These are phyloP conservation scores for Carlito syrichta DNA, from an alignment of 2,113 vertebrate species.

Conservation along the genomic window DNA sequence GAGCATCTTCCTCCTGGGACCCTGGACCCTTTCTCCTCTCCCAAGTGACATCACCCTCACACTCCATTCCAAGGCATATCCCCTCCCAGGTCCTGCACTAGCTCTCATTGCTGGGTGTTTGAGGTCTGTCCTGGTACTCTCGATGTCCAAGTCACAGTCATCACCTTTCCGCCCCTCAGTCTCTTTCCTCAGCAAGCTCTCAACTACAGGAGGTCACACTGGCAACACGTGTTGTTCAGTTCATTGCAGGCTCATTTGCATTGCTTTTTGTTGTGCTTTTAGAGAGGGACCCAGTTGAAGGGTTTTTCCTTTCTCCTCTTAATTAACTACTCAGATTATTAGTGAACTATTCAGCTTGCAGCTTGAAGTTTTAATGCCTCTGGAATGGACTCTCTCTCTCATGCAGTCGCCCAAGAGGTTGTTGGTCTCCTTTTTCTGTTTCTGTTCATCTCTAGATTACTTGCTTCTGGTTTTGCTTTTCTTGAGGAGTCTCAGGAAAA, in stretches of 20 bases:
- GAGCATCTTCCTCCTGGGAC: fast-evolving
- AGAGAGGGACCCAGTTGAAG: neutral
- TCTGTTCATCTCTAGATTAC: neutral
- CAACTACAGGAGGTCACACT: fast-evolving
- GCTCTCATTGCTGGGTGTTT: fast-evolving
- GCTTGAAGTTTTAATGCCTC: neutral
- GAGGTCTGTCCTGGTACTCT: neutral
- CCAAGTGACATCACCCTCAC: fast-evolving
- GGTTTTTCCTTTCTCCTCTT: neutral
- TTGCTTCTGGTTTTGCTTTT: neutral
- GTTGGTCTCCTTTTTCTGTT: neutral
- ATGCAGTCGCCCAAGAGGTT: neutral
- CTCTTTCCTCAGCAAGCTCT: neutral
- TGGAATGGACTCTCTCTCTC: neutral
- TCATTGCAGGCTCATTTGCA: neutral
- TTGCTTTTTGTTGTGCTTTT: neutral
- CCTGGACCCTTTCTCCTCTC: no score
- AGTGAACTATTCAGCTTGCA: neutral
- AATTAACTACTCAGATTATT: neutral
- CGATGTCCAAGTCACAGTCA: fast-evolving
- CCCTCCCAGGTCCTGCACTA: no score
- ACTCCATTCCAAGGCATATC: fast-evolving
- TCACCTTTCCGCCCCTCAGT: neutral
- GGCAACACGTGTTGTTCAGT: fast-evolving
- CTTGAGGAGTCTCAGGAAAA: neutral